A percentile compares a stretch with the other conserved stretches of the same genome.
phyloP scores from a whole-genome alignment of 2,797 vertebrate species.

The Etheostoma nigrum region DNA sequence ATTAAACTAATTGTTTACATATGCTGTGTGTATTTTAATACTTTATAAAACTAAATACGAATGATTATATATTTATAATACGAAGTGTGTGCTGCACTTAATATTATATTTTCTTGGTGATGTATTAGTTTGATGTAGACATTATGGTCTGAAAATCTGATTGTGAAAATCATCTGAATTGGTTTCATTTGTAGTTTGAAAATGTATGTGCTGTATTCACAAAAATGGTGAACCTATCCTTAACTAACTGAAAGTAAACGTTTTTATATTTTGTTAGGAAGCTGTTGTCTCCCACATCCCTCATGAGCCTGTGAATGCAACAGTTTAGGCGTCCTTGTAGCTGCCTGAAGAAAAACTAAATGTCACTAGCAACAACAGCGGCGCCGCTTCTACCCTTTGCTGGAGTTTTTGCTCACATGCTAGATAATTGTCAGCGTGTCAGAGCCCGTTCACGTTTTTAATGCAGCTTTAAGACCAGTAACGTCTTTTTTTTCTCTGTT shows the following conservation, averaged over 20 bases:
- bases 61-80: too few species aligned
- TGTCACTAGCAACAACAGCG: constrained; percentile 35
- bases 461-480: constrained; percentile 17
- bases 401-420: constrained; percentile 33
- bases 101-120: too few species aligned
- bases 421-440: constrained; percentile 16
- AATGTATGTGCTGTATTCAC: neutral
- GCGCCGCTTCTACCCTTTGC: constrained; percentile 40
- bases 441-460: neutral
- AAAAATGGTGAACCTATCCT: neutral
- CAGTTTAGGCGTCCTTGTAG: constrained; percentile 53
- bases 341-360: constrained; percentile 62
- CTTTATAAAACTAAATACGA: too few species aligned
- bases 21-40: neutral
- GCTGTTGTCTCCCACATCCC: constrained; percentile 9
- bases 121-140: too few species aligned
- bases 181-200: neutral
- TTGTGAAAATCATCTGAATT: too few species aligned
- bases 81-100: too few species aligned
- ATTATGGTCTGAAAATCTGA: too few species aligned
- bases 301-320: neutral
- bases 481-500: neutral
- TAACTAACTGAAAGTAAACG: too few species aligned
- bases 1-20: neutral
- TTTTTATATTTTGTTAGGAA: neutral